Conservation (phyloP, 1,140 invertebrate genomes). For the Orius insidiosus region DNA sequence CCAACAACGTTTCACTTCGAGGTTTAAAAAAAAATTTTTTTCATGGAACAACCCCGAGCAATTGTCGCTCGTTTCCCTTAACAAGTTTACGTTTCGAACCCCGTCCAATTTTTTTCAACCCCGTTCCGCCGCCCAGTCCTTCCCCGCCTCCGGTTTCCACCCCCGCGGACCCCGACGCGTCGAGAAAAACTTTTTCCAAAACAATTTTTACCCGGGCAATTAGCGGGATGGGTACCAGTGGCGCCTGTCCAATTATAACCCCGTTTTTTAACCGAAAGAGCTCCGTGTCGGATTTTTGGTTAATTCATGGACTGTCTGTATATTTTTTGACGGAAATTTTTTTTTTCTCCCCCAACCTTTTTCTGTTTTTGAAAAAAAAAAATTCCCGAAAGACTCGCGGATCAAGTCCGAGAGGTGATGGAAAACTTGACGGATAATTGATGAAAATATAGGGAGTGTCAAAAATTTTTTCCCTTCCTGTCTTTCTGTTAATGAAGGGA, state of each 20-base stretch:
- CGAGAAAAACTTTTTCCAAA: slow-evolving; percentile 7
- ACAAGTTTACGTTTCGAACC: slow-evolving; percentile 7
- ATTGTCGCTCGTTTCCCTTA: not conserved
- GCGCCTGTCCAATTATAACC: slow-evolving; percentile 10
- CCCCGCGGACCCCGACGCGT: not conserved
- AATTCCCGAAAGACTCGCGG: too few species aligned
- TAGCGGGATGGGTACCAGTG: slow-evolving; percentile 5
- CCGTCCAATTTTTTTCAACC: not conserved
- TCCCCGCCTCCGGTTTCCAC: not conserved
- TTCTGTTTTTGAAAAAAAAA: too few species aligned
- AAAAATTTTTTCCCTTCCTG: too few species aligned
- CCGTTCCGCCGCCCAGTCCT: not conserved
- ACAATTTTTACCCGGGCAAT: slow-evolving; percentile 9
- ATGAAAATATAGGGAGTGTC: too few species aligned
- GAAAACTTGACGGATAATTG: too few species aligned
- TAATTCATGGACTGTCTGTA: slow-evolving; percentile 6
- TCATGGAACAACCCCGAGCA: too few species aligned
- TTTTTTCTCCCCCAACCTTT: too few species aligned
- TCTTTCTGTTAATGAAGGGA: too few species aligned
- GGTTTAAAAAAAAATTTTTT: too few species aligned
- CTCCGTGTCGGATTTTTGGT: slow-evolving; percentile 8
- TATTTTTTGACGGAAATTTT: too few species aligned
- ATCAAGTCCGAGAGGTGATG: too few species aligned
- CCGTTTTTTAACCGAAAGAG: not conserved
- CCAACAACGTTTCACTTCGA: too few species aligned